These are phyloP conservation scores for Contarinia nasturtii DNA, from an alignment of 1,140 invertebrate species.

Conservation along the genomic window DNA sequence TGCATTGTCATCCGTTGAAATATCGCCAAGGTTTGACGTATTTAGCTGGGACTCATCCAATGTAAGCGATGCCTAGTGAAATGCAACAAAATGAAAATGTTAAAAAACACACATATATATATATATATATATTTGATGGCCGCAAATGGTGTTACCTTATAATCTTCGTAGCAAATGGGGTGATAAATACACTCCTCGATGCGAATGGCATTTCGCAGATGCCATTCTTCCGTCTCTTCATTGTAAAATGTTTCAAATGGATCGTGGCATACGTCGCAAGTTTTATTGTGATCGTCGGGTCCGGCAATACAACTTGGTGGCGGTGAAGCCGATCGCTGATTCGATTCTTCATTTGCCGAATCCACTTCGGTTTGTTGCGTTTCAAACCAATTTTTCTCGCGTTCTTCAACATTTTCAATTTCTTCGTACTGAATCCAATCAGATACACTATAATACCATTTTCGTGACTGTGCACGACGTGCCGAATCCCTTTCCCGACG, in stretches of 20 bases:
- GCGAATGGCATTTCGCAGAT: constrained; percentile 61
- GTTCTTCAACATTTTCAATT: constrained; percentile 79
- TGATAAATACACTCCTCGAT: constrained; percentile 70
- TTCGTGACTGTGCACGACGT: constrained; percentile 58
- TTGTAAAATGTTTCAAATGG: constrained; percentile 85
- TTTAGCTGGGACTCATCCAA: not conserved
- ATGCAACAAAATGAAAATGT: not conserved
- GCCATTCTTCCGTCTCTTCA: constrained; percentile 93
- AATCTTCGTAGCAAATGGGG: constrained; percentile 78
- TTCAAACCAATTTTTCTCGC: constrained; percentile 80
- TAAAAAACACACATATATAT: not conserved
- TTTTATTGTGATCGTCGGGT: constrained; percentile 32
- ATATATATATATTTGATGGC: not conserved
- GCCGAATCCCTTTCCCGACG: constrained; percentile 66
- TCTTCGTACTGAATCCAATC: constrained; percentile 93
- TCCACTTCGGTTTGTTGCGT: constrained; percentile 37
- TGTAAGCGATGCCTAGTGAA: not conserved
- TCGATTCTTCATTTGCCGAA: constrained; percentile 20
- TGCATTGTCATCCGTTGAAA: constrained; percentile 16
- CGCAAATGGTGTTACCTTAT: constrained; percentile 36
- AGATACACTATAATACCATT: constrained; percentile 75
- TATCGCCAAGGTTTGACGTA: not conserved
- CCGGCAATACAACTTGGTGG: constrained; percentile 20
- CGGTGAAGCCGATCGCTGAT: constrained; percentile 17
- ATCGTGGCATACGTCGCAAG: constrained; percentile 79